Base-by-base conservation (phyloP, 2,888 invertebrate species). In the Pyrocoelia pectoralis region DNA sequence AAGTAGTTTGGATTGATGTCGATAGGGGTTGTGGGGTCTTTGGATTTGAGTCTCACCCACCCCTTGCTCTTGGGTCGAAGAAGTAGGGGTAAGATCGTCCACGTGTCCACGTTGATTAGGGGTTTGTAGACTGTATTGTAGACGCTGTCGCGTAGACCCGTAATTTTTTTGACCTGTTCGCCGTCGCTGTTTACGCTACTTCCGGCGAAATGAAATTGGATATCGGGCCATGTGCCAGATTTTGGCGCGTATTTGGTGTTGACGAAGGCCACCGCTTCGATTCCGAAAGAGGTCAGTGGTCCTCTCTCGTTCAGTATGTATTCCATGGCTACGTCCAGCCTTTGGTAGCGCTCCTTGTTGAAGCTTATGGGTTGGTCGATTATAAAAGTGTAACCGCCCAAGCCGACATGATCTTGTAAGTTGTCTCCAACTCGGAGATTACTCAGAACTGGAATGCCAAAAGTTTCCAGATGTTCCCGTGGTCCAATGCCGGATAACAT, bases 1-100 rank as follows among this genome's bases (percentile, higher is more conserved):
- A 98, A 92, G 78, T 98, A 98, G 79, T 97, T 97, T 0, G 97
- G 96, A 77, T 93, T 92, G 56, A 98, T 91, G 10, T 91, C 87
- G 0, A 97, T 97, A 66, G 92, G 88, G 0, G 91, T 88, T 68
- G 89, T 84, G 0, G 97, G 96, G 79, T 97, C 91, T 33, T 84
- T 86, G 50, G 92, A 93, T 69, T 88, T 89, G 13, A 98, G 81
- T 53, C 90, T 88, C n/a, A 98, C 83, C 87, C 90, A 90, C 0
- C 98, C 98, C 0, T 88, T 87, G 76, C 96, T 96, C 74, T 89
- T 90, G 0, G 98, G 95, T 4, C 97, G 86, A 70, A 98, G 80
- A 0, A 95, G 79, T 2, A 94, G 80, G 0, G 94, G 94, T 19
- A 94, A 80, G 65, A 94, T 91, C 0, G 92, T 91, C 93, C 94